Percentiles rank a stretch among this genome's conserved stretches.
Conservation (phyloP, 1,140 invertebrate genomes). For the Matsumurasca onukii region DNA sequence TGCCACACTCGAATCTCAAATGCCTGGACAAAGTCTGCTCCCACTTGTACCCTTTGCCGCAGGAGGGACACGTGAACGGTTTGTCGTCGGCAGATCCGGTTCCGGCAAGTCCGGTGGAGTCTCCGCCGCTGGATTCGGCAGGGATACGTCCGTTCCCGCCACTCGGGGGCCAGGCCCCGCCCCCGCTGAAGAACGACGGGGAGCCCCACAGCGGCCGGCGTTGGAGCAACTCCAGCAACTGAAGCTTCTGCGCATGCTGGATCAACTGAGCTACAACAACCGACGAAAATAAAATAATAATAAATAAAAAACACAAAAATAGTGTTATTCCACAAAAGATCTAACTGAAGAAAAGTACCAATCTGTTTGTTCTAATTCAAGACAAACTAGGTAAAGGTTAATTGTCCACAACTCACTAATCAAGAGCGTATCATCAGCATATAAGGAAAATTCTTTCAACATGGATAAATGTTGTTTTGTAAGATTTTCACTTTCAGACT, state of each 20-base stretch:
- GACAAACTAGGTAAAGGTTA: no score
- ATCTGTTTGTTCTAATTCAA: no score
- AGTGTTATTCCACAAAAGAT: no score
- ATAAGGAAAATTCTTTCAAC: no score
- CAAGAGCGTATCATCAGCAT: no score
- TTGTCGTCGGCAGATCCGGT: not conserved
- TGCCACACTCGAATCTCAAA: constrained; percentile 41
- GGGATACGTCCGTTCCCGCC: not conserved
- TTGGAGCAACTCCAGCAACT: constrained; percentile 9
- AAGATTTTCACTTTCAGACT: no score
- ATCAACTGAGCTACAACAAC: constrained; percentile 11
- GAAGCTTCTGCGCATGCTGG: not conserved
- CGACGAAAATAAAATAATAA: not conserved
- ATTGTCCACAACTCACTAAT: no score
- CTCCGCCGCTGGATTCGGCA: not conserved
- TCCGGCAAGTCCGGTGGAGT: not conserved
- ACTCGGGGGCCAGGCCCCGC: not conserved
- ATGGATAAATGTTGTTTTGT: no score
- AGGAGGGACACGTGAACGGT: constrained; percentile 52
- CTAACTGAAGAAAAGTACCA: no score
- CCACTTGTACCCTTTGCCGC: constrained; percentile 58
- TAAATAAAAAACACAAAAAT: not conserved
- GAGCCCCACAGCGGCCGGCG: not conserved
- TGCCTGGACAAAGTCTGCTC: constrained; percentile 50
- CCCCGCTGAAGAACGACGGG: not conserved